Evolutionary conservation across 2,797 vertebrate genomes (phyloP).

Genomic region (Taenioides sp.): DNA sequence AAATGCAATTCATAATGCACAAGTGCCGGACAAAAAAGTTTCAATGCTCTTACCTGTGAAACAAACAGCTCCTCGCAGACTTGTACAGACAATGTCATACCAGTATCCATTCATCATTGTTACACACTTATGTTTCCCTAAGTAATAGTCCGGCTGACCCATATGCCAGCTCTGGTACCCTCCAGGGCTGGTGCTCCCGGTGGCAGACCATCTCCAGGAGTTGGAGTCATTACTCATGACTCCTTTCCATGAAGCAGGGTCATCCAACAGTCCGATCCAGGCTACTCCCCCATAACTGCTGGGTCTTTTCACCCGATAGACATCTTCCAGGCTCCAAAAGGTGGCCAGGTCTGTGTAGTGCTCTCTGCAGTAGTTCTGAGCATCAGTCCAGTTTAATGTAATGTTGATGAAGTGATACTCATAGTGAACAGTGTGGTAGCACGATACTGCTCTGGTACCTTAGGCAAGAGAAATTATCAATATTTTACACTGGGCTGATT

Average conservation of each 20-base stretch:
- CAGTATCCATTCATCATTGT: background rate
- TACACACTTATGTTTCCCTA: background rate
- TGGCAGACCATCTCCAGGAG: constrained; percentile 9
- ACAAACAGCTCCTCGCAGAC: background rate
- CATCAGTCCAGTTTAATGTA: constrained; percentile 23
- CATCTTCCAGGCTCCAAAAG: constrained; percentile 11
- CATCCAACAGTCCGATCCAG: constrained; percentile 47
- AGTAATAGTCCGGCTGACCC: background rate
- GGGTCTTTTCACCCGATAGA: background rate
- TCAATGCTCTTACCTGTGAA: background rate
- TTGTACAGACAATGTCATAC: background rate
- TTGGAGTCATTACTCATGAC: constrained; percentile 1
- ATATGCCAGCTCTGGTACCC: background rate
- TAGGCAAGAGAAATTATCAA: background rate
- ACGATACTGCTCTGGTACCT: background rate
- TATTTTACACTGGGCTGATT: background rate
- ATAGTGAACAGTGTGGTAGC: background rate
- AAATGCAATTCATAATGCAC: background rate
- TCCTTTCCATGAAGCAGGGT: background rate
- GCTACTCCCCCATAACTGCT: background rate
- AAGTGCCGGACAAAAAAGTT: background rate
- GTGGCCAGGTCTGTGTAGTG: constrained; percentile 41
- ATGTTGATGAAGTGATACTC: constrained; percentile 18
- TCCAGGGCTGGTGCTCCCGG: background rate
- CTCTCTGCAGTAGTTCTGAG: constrained; percentile 35